These are phyloP conservation scores for Dolomedes plantarius DNA, from an alignment of 2,888 invertebrate genomes.

Conservation along the genomic window DNA sequence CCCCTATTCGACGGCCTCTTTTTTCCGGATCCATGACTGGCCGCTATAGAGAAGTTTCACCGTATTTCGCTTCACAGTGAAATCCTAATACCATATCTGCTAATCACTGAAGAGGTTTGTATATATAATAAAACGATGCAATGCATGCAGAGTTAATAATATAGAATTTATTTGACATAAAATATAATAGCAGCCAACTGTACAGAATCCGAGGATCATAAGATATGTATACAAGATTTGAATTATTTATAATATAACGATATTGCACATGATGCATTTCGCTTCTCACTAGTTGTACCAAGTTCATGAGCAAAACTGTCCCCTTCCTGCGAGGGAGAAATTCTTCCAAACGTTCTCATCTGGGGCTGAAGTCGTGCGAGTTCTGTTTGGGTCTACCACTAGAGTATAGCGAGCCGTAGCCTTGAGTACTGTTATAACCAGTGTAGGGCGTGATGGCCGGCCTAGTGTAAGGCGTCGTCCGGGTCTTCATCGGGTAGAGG, in stretches of 20 bases:
- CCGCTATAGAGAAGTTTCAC: too few species aligned
- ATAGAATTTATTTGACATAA: conserved; percentile 51
- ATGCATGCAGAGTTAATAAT: too few species aligned
- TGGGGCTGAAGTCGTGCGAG: conserved; percentile 43
- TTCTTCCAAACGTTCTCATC: conserved; percentile 33
- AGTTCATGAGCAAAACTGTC: conserved; percentile 34
- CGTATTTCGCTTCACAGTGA: too few species aligned
- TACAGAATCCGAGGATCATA: conserved; percentile 36
- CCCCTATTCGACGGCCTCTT: too few species aligned
- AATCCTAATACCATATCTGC: too few species aligned
- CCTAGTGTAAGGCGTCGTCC: conserved; percentile 50
- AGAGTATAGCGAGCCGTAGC: conserved; percentile 46
- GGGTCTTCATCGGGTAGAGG: conserved; percentile 62
- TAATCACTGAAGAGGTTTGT: too few species aligned
- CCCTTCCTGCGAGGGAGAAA: too few species aligned
- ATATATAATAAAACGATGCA: too few species aligned
- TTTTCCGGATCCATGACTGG: too few species aligned
- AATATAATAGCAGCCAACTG: conserved; percentile 52
- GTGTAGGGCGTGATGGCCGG: conserved; percentile 35
- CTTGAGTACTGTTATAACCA: conserved; percentile 20
- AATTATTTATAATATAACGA: not conserved
- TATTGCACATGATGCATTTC: conserved; percentile 31
- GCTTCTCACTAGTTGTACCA: conserved; percentile 21
- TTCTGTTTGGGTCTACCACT: conserved; percentile 57
- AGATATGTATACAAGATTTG: conserved; percentile 29